These are phyloP conservation scores for Atta cephalotes DNA, from an alignment of 1,140 invertebrate genomes.

Conservation along the genomic window DNA sequence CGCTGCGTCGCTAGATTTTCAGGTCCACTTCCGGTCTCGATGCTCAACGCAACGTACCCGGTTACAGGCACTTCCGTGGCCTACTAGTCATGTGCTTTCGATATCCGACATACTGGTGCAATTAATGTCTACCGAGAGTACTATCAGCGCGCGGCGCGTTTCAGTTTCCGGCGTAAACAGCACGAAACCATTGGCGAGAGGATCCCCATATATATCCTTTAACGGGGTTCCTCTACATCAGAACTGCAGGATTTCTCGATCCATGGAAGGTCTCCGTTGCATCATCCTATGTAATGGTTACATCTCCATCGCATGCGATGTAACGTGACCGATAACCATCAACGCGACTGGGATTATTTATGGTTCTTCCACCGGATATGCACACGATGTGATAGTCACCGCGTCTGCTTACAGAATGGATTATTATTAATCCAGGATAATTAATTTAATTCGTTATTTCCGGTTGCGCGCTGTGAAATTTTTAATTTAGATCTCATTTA, in stretches of 20 bases:
- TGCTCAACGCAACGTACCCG: constrained; percentile 21
- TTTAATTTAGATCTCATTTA: background rate
- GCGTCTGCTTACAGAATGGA: background rate
- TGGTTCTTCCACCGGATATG: constrained; percentile 45
- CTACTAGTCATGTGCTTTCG: constrained; percentile 75
- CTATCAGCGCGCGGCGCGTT: constrained; percentile 75
- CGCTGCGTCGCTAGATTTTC: background rate
- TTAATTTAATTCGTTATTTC: constrained; percentile 13
- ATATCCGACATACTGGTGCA: constrained; percentile 79
- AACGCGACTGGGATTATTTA: constrained; percentile 26
- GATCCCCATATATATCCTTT: constrained; percentile 20
- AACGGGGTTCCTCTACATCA: constrained; percentile 24
- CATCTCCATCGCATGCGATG: constrained; percentile 25
- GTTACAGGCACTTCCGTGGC: constrained; percentile 62
- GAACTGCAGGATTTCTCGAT: constrained; percentile 45
- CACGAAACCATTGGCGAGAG: constrained; percentile 41
- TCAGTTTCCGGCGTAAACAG: constrained; percentile 48
- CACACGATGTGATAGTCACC: background rate
- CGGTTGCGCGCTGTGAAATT: background rate
- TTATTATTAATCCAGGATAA: constrained; percentile 9
- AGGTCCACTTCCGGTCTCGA: constrained; percentile 11
- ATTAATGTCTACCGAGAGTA: constrained; percentile 81
- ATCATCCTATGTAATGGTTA: constrained; percentile 5
- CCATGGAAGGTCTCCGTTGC: constrained; percentile 21
- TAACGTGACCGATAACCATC: constrained; percentile 27